phyloP scores from a whole-genome alignment of 2,888 invertebrate genomes.

The Agriotes lineatus region DNA sequence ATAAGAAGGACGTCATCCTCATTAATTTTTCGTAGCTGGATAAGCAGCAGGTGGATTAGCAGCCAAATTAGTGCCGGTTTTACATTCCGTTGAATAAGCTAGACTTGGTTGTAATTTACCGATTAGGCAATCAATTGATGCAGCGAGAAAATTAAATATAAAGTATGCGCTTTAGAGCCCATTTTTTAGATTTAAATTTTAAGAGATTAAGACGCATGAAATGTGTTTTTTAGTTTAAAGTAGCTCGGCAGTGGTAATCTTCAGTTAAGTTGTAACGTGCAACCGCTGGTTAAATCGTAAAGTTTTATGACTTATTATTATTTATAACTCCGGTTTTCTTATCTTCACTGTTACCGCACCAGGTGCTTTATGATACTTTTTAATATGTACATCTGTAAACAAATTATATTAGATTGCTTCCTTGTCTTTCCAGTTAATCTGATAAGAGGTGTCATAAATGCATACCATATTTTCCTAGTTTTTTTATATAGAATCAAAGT shows the following conservation, averaged over 20 bases:
- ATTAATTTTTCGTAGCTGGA: constrained; percentile 1
- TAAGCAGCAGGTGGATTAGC: constrained; percentile 10
- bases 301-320: constrained; percentile 1
- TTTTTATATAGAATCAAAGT: no score
- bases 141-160: background rate
- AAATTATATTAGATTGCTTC: background rate
- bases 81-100: background rate
- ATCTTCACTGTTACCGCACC: constrained; percentile 2
- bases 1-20: constrained; percentile 6
- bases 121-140: background rate
- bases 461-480: no score
- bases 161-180: background rate
- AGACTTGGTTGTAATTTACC: background rate
- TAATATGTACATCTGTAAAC: background rate
- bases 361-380: background rate
- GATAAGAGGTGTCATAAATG: no score
- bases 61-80: constrained; percentile 13
- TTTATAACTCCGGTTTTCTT: background rate
- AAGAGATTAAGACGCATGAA: background rate
- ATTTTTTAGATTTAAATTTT: background rate
- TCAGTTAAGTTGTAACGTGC: background rate
- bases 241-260: background rate
- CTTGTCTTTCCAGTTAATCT: no score
- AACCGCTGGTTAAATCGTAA: background rate
- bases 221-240: background rate